phyloP scores from a whole-genome alignment of 2,888 invertebrate species.

The Choristoneura rosaceana region DNA sequence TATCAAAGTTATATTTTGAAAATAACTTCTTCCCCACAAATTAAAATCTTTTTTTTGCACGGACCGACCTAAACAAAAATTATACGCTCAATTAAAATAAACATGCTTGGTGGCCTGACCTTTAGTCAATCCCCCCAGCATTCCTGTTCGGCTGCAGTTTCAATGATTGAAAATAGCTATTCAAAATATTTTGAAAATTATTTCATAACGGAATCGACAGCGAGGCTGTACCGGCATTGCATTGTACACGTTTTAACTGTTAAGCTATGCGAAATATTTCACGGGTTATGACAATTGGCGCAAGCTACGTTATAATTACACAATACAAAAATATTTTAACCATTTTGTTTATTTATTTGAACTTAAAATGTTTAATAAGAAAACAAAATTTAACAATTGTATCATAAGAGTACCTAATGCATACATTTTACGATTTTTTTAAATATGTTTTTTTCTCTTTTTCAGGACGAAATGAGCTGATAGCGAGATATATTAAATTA shows the following conservation, averaged over 20 bases:
- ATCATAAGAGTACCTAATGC: neutral
- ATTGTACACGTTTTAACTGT: slow-evolving; percentile 68
- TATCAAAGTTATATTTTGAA: neutral
- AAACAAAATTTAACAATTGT: neutral
- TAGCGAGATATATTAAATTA: slow-evolving; percentile 99
- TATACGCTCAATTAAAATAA: slow-evolving; percentile 26
- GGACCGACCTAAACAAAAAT: neutral
- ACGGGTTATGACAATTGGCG: slow-evolving; percentile 69
- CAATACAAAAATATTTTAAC: slow-evolving; percentile 30
- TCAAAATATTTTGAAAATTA: slow-evolving; percentile 86
- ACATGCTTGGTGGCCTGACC: slow-evolving; percentile 47
- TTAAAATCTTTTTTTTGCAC: neutral
- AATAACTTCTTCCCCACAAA: neutral
- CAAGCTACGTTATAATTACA: slow-evolving; percentile 53
- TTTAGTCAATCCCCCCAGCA: slow-evolving; percentile 66
- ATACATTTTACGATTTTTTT: neutral
- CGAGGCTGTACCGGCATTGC: slow-evolving; percentile 63
- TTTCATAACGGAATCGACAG: slow-evolving; percentile 77
- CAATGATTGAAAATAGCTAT: slow-evolving; percentile 85
- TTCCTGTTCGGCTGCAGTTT: slow-evolving; percentile 78
- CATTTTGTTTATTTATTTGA: slow-evolving; percentile 2
- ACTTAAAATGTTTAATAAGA: neutral
- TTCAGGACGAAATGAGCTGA: slow-evolving; percentile 99
- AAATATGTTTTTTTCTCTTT: slow-evolving; percentile 52
- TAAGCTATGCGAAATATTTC: slow-evolving; percentile 73